Base-by-base conservation (phyloP, 2,888 invertebrate genomes). In the Eupithecia exiguata region DNA sequence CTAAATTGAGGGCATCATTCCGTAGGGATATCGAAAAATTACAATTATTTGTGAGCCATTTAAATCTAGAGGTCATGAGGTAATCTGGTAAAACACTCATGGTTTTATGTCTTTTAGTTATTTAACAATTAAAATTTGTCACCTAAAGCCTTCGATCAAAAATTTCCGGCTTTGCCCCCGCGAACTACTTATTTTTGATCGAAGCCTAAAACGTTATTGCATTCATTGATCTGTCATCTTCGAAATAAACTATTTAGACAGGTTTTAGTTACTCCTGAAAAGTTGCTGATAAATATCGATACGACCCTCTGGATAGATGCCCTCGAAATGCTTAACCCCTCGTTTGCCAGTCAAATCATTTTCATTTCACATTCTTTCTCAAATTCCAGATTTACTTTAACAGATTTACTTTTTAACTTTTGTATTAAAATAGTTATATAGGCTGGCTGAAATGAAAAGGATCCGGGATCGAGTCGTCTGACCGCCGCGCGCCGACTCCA, bases 311-410 rank as follows among this genome's bases (percentile, higher is more conserved):
- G 10, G 49, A 53, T 21, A 0, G 49, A n/a, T 49, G 49, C 3
- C 21, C n/a, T 49, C 49, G n/a, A 49, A 49, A 53, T 14, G 58
- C 21, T 25, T 5, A 53, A 53, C n/a, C 5, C 21, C 21, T 53
- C 53, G 4, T 10, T 21, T 4, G 53, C 21, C n/a, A n/a, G 9
- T 49, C 9, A 14, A 16, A 46, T 43, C n/a, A 49, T 49, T 49
- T 49, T n/a, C 7, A 49, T 49, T 49, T n/a, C n/a, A 49, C 49
- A 49, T 53, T 53, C n/a, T n/a, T 53, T 53, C 46, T 49, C n/a
- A 49, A n/a, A n/a, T 49, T n/a, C n/a, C 49, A 21, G 49, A 10
- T 49, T n/a, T n/a, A 49, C 2, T 21, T 18, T 10, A 49, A 12
- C 4, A n/a, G 9, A n/a, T n/a, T n/a, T n/a, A n/a, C n/a, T n/a